These are phyloP conservation scores for Chironomus riparius DNA, from an alignment of 2,888 invertebrate genomes.

Conservation along the genomic window DNA sequence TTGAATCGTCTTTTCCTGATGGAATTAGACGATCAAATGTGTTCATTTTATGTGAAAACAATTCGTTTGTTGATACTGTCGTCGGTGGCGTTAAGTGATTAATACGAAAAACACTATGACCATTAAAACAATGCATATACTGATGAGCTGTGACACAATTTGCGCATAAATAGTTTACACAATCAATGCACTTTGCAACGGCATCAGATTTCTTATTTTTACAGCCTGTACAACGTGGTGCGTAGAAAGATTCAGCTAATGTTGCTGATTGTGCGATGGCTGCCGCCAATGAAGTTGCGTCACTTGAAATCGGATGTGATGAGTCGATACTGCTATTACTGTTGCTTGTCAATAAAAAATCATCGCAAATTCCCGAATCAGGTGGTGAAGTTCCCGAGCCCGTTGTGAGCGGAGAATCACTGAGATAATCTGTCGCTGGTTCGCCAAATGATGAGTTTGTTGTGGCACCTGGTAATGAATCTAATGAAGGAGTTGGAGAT, in stretches of 20 bases:
- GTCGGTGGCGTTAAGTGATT: constrained; percentile 27
- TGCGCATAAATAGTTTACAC: constrained; percentile 90
- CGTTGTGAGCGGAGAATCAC: constrained; percentile 68
- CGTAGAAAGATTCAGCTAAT: background rate
- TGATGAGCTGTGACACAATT: constrained; percentile 99
- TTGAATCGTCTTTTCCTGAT: constrained; percentile 8
- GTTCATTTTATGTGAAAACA: constrained; percentile 35
- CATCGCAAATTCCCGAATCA: constrained; percentile 73
- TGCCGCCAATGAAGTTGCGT: constrained; percentile 14
- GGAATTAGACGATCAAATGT: constrained; percentile 1
- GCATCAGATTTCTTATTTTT: constrained; percentile 91
- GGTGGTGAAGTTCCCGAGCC: constrained; percentile 61
- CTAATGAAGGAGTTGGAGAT: constrained; percentile 77
- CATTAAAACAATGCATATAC: constrained; percentile 98
- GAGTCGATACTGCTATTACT: constrained; percentile 40
- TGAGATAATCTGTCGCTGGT: constrained; percentile 63
- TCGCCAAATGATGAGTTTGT: constrained; percentile 62
- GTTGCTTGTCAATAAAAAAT: constrained; percentile 39
- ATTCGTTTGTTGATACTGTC: background rate
- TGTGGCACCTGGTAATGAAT: constrained; percentile 68
- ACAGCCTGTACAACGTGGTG: constrained; percentile 82
- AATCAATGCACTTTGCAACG: constrained; percentile 92
- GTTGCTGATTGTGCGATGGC: constrained; percentile 16
- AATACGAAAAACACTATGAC: constrained; percentile 70
- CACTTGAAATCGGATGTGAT: background rate